phyloP scores from a whole-genome alignment of 2,113 vertebrate species.

The Ochotona curzoniae region DNA sequence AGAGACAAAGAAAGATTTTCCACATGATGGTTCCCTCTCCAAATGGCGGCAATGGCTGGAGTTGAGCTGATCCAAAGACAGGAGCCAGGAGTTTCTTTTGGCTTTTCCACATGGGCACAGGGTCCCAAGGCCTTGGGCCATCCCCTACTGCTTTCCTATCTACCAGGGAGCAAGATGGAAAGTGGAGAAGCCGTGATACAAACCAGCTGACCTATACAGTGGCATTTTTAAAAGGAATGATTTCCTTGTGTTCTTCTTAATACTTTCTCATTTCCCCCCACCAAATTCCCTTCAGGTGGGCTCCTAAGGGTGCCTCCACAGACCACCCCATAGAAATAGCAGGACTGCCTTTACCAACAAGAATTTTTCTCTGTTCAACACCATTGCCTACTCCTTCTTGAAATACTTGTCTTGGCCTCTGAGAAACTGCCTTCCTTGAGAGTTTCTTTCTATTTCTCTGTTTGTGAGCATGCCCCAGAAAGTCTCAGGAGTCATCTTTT shows the following conservation, averaged over 20 bases:
- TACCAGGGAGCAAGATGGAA: too few relatives aligned
- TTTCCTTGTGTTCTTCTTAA: background rate
- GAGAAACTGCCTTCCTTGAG: background rate
- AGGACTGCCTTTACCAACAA: background rate
- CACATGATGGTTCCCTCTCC: too few relatives aligned
- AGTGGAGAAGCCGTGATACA: too few relatives aligned
- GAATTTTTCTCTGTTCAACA: background rate
- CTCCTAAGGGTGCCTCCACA: background rate
- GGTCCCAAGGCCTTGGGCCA: too few relatives aligned
- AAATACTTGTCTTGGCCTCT: background rate
- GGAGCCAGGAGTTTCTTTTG: too few relatives aligned
- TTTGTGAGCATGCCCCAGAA: background rate
- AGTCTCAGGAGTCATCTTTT: background rate
- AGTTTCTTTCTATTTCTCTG: background rate
- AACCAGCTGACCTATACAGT: too few relatives aligned
- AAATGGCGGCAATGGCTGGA: too few relatives aligned
- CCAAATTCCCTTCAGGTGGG: background rate
- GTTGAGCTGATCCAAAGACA: too few relatives aligned
- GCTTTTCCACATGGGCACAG: too few relatives aligned
- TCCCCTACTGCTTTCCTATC: too few relatives aligned
- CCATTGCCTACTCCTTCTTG: background rate
- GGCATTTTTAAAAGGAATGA: background rate
- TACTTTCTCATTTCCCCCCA: background rate
- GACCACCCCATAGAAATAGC: too few relatives aligned
- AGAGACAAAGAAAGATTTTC: too few relatives aligned